A percentile compares a stretch with the other conserved stretches of the same genome.
Conservation (phyloP, 2,888 invertebrate species). For the Oscheius onirici region DNA sequence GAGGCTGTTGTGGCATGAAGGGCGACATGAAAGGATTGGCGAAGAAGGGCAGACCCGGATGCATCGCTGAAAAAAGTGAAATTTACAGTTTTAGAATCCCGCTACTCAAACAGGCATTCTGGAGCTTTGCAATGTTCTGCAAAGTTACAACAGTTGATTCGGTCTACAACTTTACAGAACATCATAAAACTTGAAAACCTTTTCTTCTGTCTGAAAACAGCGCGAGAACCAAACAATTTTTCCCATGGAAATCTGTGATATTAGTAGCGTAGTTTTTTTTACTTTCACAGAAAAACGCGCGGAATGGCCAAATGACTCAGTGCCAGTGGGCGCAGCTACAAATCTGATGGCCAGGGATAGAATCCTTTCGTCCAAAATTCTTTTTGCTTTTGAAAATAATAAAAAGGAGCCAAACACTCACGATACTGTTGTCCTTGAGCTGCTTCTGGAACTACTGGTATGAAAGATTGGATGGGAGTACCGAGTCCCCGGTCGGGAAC, state of each 20-base stretch:
- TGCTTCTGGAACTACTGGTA: conserved; percentile 25
- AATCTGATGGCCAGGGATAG: neutral
- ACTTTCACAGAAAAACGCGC: too few relatives aligned
- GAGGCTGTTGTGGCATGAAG: conserved; percentile 56
- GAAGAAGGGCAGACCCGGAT: conserved; percentile 56
- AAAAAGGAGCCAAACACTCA: neutral
- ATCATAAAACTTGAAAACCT: neutral
- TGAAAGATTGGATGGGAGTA: neutral
- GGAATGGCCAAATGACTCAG: neutral
- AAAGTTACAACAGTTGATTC: neutral
- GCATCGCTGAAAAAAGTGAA: conserved; percentile 51
- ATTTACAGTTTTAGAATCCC: neutral
- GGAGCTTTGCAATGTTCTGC: neutral
- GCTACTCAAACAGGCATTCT: too few relatives aligned
- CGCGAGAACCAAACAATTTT: too few relatives aligned
- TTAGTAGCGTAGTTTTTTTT: too few relatives aligned
- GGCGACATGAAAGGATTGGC: conserved; percentile 70
- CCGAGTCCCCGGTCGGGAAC: conserved; percentile 1
- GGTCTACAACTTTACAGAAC: neutral
- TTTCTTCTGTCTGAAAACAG: neutral
- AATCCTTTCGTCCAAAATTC: neutral
- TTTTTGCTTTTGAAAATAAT: neutral
- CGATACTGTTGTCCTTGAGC: conserved; percentile 28
- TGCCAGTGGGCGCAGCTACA: neutral
- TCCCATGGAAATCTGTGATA: too few relatives aligned